Conservation (phyloP, 2,113 vertebrate species). For the Corythaeola cristata region DNA sequence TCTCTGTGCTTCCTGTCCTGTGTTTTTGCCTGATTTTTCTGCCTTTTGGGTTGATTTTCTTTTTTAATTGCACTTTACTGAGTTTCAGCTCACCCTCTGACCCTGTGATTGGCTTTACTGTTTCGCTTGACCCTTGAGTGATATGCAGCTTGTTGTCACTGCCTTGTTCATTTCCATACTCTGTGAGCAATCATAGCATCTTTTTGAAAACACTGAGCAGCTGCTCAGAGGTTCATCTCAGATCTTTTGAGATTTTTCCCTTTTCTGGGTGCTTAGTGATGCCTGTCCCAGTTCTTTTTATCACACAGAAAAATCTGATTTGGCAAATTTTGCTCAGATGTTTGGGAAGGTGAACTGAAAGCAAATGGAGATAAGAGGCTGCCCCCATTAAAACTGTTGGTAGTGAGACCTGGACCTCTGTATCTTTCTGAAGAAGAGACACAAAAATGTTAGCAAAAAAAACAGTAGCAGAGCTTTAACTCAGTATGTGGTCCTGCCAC, state of each 20-base stretch:
- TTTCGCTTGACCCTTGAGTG: neutral
- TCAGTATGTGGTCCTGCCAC: rapidly evolving
- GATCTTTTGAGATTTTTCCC: neutral
- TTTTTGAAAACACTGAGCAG: neutral
- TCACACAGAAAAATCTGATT: neutral
- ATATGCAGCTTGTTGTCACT: neutral
- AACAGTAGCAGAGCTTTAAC: neutral
- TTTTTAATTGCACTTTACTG: neutral
- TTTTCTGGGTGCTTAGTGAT: neutral
- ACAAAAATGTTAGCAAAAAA: neutral
- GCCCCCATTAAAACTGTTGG: neutral
- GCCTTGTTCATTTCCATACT: neutral
- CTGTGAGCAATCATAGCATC: neutral
- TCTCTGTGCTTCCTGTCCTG: neutral
- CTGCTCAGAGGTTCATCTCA: neutral
- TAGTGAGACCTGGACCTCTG: neutral
- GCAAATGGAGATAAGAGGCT: neutral
- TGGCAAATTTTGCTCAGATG: neutral
- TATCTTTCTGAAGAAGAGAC: neutral
- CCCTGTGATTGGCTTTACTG: neutral
- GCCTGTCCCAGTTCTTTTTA: neutral
- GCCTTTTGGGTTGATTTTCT: neutral
- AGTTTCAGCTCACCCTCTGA: neutral
- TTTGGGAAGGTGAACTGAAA: neutral
- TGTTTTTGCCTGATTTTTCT: neutral